A percentile compares a stretch with the other conserved stretches of the same genome.
Evolutionary conservation across 2,888 invertebrate genomes (phyloP).

Genomic region (Rhamphomyia laevipes): DNA sequence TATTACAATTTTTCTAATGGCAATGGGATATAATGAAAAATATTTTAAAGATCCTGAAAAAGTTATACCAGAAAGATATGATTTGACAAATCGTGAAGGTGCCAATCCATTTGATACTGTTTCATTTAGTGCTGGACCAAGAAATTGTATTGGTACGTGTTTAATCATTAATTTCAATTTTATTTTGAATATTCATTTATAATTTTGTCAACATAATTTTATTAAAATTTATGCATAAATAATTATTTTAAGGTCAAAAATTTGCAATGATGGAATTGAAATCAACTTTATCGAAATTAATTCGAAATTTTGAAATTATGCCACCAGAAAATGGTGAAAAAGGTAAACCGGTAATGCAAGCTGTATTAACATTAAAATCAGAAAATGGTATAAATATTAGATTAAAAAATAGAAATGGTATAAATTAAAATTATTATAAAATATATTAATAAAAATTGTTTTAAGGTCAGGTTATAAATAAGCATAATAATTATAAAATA

Average conservation of each 20-base stretch:
- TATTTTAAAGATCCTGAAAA: conserved; percentile 26
- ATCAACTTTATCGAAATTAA: conserved; percentile 39
- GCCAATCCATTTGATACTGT: conserved; percentile 43
- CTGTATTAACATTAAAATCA: conserved; percentile 40
- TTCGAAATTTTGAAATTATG: conserved; percentile 39
- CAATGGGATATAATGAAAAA: conserved; percentile 29
- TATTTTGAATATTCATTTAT: background rate
- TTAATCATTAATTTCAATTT: conserved; percentile 20
- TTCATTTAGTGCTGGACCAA: conserved; percentile 52
- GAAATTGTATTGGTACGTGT: conserved; percentile 43
- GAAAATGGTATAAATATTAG: conserved; percentile 38
- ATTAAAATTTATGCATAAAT: conserved; percentile 7
- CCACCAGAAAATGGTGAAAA: conserved; percentile 27
- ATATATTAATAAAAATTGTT: no score
- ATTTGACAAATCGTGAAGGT: conserved; percentile 17
- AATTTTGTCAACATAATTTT: background rate
- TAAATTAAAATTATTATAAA: no score
- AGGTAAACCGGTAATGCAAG: conserved; percentile 35
- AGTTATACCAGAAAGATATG: conserved; percentile 37
- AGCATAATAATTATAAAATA: no score
- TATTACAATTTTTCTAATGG: conserved; percentile 11
- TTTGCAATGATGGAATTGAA: conserved; percentile 45
- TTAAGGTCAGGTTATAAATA: no score
- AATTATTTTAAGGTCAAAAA: conserved; percentile 32
- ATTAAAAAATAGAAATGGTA: conserved; percentile 24